A percentile compares a stretch with the other conserved stretches of the same genome.
phyloP scores from a whole-genome alignment of 2,113 vertebrate species.

The Sylvia atricapilla region DNA sequence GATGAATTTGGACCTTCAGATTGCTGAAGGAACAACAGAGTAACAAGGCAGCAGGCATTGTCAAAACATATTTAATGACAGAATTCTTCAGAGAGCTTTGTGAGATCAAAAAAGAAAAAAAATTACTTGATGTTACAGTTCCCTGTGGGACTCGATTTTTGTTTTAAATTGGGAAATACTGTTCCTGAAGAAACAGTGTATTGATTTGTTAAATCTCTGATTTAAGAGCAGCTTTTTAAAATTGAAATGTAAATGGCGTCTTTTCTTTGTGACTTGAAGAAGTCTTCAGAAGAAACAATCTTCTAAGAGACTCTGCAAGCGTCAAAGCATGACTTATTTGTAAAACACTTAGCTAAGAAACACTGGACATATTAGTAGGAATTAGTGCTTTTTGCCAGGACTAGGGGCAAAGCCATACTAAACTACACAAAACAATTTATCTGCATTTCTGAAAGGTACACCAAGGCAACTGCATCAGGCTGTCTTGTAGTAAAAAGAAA shows the following conservation, averaged over 20 bases:
- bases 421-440: not conserved
- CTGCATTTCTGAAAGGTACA: not conserved
- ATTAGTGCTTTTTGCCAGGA: not conserved
- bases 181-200: not conserved
- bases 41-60: not conserved
- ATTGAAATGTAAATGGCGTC: not conserved
- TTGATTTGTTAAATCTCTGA: conserved; percentile 3
- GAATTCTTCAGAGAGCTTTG: not conserved
- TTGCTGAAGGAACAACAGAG: not conserved
- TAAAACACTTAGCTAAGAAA: not conserved
- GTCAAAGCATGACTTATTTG: not conserved
- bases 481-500: not conserved
- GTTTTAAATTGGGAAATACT: conserved; percentile 2
- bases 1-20: not conserved
- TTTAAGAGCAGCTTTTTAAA: not conserved
- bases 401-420: not conserved
- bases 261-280: not conserved
- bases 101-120: not conserved
- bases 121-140: not conserved
- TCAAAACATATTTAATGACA: not conserved
- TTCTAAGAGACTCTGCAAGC: not conserved
- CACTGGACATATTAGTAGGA: not conserved
- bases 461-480: not conserved
- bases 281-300: not conserved
- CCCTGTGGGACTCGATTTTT: not conserved